Base-by-base conservation (phyloP, 2,888 invertebrate species). In the Octonoba sinensis region DNA sequence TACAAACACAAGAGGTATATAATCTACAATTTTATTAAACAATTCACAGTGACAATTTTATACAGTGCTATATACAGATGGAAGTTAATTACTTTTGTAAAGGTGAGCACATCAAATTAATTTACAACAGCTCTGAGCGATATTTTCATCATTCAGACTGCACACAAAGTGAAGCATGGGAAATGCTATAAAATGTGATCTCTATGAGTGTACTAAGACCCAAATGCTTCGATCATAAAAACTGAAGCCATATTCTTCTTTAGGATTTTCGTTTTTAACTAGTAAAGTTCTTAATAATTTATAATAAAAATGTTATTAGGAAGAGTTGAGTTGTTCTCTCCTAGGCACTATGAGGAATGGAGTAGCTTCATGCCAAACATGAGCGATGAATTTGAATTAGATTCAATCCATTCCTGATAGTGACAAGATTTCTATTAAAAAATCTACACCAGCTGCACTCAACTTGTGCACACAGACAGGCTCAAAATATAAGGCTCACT, bases 11-110 rank as follows among this genome's bases (percentile, higher is more conserved):
- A 36, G 36, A 36, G 36, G 11, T 36, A 74, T 81, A 82, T 72
- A 82, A 75, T 82, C 82, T 82, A 82, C 82, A 82, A 65, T 83
- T 83, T 83, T 73, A 78, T 83, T 83, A 76, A 83, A 83, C 83
- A 83, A 77, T 83, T 77, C 73, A 83, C 74, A 78, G 77, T 77
- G 83, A 83, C 83, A 69, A 60, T 81, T 83, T 83, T 83, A 76
- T 83, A 83, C 83, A 83, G 81, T 83, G 79, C 83, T 83, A 83
- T 83, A 51, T 83, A 83, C 83, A 83, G 69, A 79, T 81, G 83
- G 79, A 83, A 83, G 83, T 81, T 72, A 82, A 82, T 82, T 64
- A 73, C 46, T 83, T 78, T 69, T 83, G 72, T 73, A 71, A n/a
- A 77, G 51, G 77, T 77, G 83, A 83, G 77, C 77, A 83, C 83